Conservation (phyloP, 1,140 invertebrate species). For the Drosophila miranda region DNA sequence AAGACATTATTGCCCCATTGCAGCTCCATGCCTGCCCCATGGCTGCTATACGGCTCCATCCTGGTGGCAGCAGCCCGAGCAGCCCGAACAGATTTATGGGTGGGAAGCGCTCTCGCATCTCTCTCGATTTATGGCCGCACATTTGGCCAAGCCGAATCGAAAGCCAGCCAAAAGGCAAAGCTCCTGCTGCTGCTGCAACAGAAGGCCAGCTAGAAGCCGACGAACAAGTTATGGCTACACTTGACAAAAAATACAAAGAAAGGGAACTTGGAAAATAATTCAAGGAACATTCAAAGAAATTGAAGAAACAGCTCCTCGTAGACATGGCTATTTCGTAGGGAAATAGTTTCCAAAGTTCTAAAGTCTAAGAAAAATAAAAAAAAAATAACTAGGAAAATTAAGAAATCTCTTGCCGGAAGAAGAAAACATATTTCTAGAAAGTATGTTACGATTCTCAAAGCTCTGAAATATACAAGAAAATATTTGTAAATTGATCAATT, state of each 20-base stretch:
- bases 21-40: neutral
- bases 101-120: conserved; percentile 36
- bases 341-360: conserved; percentile 8
- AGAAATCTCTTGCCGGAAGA: no score
- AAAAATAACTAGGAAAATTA: no score
- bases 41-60: conserved; percentile 11
- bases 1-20: conserved; percentile 62
- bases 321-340: no score
- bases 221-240: no score
- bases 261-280: no score
- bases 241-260: no score
- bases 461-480: no score
- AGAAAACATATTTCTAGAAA: no score
- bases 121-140: conserved; percentile 69
- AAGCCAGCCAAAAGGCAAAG: conserved; percentile 39
- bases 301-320: no score
- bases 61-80: conserved; percentile 44
- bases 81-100: conserved; percentile 63
- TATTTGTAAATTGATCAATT: no score
- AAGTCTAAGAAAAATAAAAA: no score
- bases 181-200: conserved; percentile 11
- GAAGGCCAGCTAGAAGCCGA: conserved; percentile 8
- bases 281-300: no score
- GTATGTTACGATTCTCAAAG: conserved; percentile 2
- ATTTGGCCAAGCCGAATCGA: conserved; percentile 53